Evolutionary conservation across 2,888 invertebrate genomes (phyloP).

Genomic region (Archips crataeganus): DNA sequence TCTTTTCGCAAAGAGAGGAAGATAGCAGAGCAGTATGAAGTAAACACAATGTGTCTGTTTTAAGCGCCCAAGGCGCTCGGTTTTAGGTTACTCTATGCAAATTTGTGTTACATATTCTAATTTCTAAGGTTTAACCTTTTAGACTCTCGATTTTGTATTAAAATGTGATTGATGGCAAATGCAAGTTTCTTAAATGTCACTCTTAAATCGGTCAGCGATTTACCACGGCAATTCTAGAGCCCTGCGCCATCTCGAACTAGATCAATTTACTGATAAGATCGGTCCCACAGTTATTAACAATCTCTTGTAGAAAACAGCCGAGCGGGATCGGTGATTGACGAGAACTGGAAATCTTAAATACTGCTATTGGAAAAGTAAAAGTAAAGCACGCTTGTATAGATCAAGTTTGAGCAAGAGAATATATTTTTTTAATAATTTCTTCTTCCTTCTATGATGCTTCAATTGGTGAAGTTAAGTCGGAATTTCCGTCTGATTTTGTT

Average conservation of each 20-base stretch:
- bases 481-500: no score
- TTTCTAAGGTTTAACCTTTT: neutral
- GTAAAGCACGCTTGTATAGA: constrained; percentile 1
- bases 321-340: constrained; percentile 40
- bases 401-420: neutral
- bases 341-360: constrained; percentile 18
- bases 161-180: neutral
- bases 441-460: neutral
- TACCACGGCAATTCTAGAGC: constrained; percentile 25
- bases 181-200: neutral
- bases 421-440: neutral
- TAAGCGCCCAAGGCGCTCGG: no score
- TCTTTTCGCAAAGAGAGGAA: no score
- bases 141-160: neutral
- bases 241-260: constrained; percentile 46
- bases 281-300: constrained; percentile 50
- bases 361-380: constrained; percentile 21
- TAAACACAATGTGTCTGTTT: neutral
- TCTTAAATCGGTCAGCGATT: constrained; percentile 17
- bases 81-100: neutral
- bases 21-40: no score
- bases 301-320: constrained; percentile 47
- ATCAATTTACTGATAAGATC: constrained; percentile 56
- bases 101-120: neutral
- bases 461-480: no score